Evolutionary conservation across 2,888 invertebrate species (phyloP).

Genomic region (Heliconius ismenius): DNA sequence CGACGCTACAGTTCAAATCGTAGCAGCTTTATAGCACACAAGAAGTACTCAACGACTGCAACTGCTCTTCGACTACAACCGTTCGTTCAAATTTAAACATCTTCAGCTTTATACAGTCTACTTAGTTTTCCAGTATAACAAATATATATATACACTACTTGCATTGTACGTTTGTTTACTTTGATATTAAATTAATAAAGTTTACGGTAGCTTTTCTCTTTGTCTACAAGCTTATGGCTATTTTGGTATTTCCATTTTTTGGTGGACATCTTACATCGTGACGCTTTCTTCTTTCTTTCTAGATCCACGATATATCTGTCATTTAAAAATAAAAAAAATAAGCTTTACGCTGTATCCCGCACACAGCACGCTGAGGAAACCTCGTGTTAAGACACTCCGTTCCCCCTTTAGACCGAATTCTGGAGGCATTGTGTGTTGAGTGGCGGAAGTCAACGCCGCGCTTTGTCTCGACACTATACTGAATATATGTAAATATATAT

Average conservation of each 20-base stretch:
- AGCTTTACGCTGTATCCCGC: too few relatives aligned
- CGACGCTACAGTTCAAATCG: not conserved
- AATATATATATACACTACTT: not conserved
- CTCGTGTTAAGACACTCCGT: too few relatives aligned
- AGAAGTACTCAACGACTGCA: constrained; percentile 12
- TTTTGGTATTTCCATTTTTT: not conserved
- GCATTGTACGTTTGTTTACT: not conserved
- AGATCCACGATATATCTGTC: not conserved
- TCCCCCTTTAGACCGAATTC: too few relatives aligned
- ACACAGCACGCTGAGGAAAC: too few relatives aligned
- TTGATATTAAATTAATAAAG: not conserved
- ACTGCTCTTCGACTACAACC: constrained; percentile 8
- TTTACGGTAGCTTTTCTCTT: too few relatives aligned
- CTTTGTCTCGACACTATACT: too few relatives aligned
- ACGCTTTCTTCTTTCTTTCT: not conserved
- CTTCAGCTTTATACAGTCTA: constrained; percentile 6
- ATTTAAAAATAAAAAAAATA: too few relatives aligned
- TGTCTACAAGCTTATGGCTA: too few relatives aligned
- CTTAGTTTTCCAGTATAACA: constrained; percentile 2
- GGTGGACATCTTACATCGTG: not conserved
- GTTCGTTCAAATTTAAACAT: constrained; percentile 18
- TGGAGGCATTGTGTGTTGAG: too few relatives aligned
- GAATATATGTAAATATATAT: too few relatives aligned
- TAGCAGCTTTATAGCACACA: constrained; percentile 7
- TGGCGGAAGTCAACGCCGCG: too few relatives aligned